Base-by-base conservation (phyloP, 2,797 vertebrate species). In the Agapornis canus region DNA sequence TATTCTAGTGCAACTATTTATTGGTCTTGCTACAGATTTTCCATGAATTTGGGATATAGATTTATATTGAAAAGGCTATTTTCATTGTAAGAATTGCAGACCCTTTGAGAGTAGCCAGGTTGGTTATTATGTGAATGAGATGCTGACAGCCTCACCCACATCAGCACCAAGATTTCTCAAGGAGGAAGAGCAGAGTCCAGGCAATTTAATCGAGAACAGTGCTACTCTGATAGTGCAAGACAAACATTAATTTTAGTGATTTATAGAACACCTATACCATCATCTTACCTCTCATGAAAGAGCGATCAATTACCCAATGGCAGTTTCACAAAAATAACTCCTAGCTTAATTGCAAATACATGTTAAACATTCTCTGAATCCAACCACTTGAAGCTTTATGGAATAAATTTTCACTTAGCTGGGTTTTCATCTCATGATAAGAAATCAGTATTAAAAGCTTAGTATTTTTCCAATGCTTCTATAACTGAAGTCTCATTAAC, bases 161-260 rank as follows among this genome's bases (percentile, higher is more conserved):
- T n/a, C 35, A 77, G 60, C 76, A 83, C 21, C 59, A 72, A 42
- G 63, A 86, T 40, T 79, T 60, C 88, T 92, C 76, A 17, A 31
- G 40, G n/a, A 78, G 59, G 0, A 0, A 88, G 56, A 94, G 47
- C 76, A 83, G 52, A 93, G 59, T 43, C 42, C 69, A 81, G 9
- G 37, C 1, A 2, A 88, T 85, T 88, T 75, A 80, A 86, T 69
- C 84, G 79, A 72, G 49, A 92, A n/a, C 20, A 52, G 42, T 18
- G 12, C 42, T 88, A 56, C 59, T 83, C 51, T 12, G 88, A 87
- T 51, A 82, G 45, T n/a, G 25, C 27, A 69, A 57, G 35, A 63
- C 6, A 86, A 85, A 83, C 79, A 79, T 92, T 83, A 25, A 86
- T 94, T 92, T 89, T 31, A 56, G 32, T 95, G 76, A 94, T 93